Evolutionary conservation across 2,888 invertebrate genomes (phyloP), one percentile per base, ranked within the genome.

Genomic region (Heteropelma amictum): DNA sequence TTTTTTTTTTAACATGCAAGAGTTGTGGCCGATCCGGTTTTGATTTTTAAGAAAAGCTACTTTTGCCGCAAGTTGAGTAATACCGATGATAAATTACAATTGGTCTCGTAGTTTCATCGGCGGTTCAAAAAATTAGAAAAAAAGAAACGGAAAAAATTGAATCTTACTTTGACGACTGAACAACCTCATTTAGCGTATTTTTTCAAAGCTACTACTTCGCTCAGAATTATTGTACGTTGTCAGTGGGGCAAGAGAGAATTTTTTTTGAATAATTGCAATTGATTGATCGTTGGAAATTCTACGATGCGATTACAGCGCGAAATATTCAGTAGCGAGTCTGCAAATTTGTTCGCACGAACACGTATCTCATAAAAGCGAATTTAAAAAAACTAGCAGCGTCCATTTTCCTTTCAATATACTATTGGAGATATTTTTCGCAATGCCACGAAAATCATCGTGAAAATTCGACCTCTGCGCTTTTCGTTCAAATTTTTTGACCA

Each of bases 181-280:
- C 58, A 70, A 63, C 56, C 5, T 72, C 30, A 56, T 71, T 71
- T 53, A 38, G 40, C 63, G 63, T 67, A 64, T 45, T 40, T 38
- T 47, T 76, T 49, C 21, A 14, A 53, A 61, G 35, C 19, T 56
- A 14, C 10, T 28, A 38, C 28, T 38, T 5, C 26, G 33, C 2
- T 3, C 21, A 19, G 21, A 14, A 35, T 23, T 26, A 54, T 19
- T 17, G 14, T 26, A 1, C 1, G n/a, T 51, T 40, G 8, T 51
- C n/a, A 21, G 45, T 12, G 12, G 7, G 7, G 8, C 2, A 30
- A 12, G 12, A 14, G 10, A 45, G 42, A 42, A 42, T 17, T 60
- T 17, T 26, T 30, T 17, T 60, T 28, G 42, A 42, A 30, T n/a
- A 60, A 60, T 40, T 14, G 28, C 17, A 28, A 56, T 28, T 3